Conservation (phyloP, 2,113 vertebrate genomes). For the Gallinago paraguaiae region DNA sequence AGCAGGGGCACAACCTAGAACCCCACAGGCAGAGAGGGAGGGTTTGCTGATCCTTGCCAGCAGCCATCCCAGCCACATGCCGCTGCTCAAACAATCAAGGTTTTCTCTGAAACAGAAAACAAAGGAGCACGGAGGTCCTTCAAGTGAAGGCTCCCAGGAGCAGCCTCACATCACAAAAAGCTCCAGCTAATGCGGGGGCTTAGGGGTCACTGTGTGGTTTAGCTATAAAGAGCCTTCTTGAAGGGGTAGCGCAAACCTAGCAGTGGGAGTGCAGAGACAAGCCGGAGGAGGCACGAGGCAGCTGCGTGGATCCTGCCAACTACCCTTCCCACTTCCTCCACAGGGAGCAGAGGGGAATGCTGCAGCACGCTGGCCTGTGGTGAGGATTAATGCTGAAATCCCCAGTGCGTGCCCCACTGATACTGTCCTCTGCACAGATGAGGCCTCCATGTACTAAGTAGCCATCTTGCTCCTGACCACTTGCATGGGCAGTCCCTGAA, state of each 20-base stretch:
- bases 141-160: not conserved
- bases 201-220: not conserved
- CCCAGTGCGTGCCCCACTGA: not conserved
- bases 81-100: not conserved
- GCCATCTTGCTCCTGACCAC: not conserved
- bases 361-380: not conserved
- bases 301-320: not conserved
- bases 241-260: not conserved
- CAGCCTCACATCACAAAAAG: not conserved
- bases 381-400: not conserved
- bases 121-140: not conserved
- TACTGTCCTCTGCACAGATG: not conserved
- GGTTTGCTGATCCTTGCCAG: not conserved
- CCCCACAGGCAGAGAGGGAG: not conserved
- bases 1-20: not conserved
- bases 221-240: not conserved
- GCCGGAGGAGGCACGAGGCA: not conserved
- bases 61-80: not conserved
- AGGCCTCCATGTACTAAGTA: not conserved
- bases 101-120: not conserved
- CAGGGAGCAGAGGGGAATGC: not conserved
- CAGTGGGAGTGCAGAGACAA: not conserved
- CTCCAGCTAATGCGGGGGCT: not conserved
- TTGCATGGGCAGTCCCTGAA: not conserved
- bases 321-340: constrained; percentile 12